A percentile compares a stretch with the other conserved stretches of the same genome.
Evolutionary conservation across 1,140 invertebrate species (phyloP).

Genomic region (Brachionus plicatilis): DNA sequence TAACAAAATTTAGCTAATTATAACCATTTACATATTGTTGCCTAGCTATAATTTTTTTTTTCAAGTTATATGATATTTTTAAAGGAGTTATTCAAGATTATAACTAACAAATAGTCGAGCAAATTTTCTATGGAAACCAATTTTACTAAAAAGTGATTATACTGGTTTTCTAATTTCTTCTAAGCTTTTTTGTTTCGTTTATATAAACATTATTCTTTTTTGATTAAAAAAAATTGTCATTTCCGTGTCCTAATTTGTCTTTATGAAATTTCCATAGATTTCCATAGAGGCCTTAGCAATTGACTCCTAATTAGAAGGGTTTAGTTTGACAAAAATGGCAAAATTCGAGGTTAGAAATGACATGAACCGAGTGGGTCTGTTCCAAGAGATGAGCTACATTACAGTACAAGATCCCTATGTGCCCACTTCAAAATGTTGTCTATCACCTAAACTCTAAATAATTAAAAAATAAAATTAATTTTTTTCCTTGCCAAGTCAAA

Average conservation of each 20-base stretch:
- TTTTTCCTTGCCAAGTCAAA: conserved; percentile 44
- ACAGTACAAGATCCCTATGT: conserved; percentile 52
- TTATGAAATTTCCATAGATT: neutral
- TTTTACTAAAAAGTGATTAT: neutral
- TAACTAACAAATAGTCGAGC: neutral
- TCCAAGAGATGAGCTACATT: conserved; percentile 54
- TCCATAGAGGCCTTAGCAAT: neutral
- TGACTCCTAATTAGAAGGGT: neutral
- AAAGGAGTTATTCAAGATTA: conserved; percentile 8
- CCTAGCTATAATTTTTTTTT: conserved; percentile 16
- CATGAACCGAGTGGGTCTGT: conserved; percentile 55
- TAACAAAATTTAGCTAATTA: neutral
- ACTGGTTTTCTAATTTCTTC: neutral
- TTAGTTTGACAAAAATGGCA: neutral
- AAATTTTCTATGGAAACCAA: conserved; percentile 27
- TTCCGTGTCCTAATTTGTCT: neutral
- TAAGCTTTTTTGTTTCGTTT: conserved; percentile 27
- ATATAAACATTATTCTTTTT: neutral
- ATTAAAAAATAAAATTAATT: neutral
- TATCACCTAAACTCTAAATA: neutral
- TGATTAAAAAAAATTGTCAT: neutral
- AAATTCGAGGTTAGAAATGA: conserved; percentile 44
- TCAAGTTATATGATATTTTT: conserved; percentile 5
- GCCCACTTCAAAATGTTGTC: conserved; percentile 43
- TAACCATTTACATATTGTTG: conserved; percentile 1